Conservation (phyloP, 2,797 vertebrate species). For the Pterois miles region DNA sequence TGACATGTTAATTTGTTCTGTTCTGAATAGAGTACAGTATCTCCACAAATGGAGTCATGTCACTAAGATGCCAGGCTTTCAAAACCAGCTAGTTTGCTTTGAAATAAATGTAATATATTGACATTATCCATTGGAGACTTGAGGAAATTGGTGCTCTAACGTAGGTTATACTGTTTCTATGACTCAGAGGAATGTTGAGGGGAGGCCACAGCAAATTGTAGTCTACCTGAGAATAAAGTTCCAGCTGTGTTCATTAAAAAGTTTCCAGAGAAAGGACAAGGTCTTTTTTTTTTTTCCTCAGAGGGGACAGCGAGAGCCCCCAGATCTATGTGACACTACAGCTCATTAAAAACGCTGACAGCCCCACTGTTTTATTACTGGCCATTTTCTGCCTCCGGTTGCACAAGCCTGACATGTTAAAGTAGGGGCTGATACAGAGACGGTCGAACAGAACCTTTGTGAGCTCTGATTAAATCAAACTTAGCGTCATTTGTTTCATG, state of each 20-base stretch:
- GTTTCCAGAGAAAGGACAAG: constrained; percentile 67
- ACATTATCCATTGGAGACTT: not conserved
- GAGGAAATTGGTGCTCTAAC: not conserved
- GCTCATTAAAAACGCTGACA: constrained; percentile 74
- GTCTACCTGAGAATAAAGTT: constrained; percentile 58
- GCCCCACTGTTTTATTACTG: constrained; percentile 52
- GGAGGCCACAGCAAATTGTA: constrained; percentile 1
- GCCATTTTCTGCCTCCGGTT: constrained; percentile 40
- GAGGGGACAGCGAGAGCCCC: constrained; percentile 39
- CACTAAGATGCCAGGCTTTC: constrained; percentile 2
- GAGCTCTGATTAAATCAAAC: constrained; percentile 22
- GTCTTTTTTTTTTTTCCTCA: constrained; percentile 39
- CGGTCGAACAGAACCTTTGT: constrained; percentile 3
- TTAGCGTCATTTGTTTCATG: constrained; percentile 20
- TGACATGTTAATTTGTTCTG: constrained; percentile 40
- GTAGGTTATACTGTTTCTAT: constrained; percentile 25
- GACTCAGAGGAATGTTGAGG: constrained; percentile 5
- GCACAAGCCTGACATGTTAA: constrained; percentile 34
- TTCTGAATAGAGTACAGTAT: not conserved
- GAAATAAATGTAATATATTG: constrained; percentile 7
- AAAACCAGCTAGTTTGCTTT: not conserved
- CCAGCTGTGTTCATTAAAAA: constrained; percentile 76
- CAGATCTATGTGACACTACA: constrained; percentile 57
- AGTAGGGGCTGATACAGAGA: constrained; percentile 1
- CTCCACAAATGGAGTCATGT: not conserved